Evolutionary conservation across 1,140 invertebrate genomes (phyloP), one percentile per base, ranked within the genome.

Genomic region (Monomorium pharaonis): DNA sequence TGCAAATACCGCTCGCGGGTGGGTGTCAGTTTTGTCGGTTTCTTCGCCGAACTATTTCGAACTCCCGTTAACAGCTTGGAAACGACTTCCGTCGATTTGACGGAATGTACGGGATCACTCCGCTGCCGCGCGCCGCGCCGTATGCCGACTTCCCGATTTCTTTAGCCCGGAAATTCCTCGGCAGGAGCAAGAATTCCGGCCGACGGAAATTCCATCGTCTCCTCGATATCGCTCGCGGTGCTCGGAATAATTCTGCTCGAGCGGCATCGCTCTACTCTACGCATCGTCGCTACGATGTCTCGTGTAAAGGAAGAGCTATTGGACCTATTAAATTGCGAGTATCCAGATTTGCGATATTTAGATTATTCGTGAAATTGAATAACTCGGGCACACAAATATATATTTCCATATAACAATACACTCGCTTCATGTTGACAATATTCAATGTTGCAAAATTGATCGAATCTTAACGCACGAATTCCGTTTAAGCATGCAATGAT

Each of bases 21-120:
- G 69, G 63, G 75, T 89, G 88, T 89, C 87, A 89, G 87, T 89
- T 89, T 89, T 89, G 87, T 78, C 78, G 87, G 54, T 89, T 89
- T 89, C 88, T 89, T 89, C 88, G 56, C 0, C 62, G 14, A 89
- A 89, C 87, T 89, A 89, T 89, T 83, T 72, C 70, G 75, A 86
- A 77, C 76, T 72, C 76, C 49, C 58, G 56, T 74, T 60, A 84
- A 54, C 44, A 54, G 37, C 65, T 24, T 21, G 72, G 21, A 49
- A 85, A 85, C 49, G 86, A 88, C 80, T 88, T 88, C 47, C 87
- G 81, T 74, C 87, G 86, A 88, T 88, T 88, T 85, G 63, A 88
- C 78, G 63, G 42, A 47, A 24, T 51, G 47, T 21, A 58, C 65
- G 21, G n/a, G 54, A 69, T 56, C 33, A 47, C 21, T n/a, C 33